Evolutionary conservation across 2,113 vertebrate genomes (phyloP), one percentile per base, ranked within the genome.

Genomic region (Oncorhynchus mykiss): DNA sequence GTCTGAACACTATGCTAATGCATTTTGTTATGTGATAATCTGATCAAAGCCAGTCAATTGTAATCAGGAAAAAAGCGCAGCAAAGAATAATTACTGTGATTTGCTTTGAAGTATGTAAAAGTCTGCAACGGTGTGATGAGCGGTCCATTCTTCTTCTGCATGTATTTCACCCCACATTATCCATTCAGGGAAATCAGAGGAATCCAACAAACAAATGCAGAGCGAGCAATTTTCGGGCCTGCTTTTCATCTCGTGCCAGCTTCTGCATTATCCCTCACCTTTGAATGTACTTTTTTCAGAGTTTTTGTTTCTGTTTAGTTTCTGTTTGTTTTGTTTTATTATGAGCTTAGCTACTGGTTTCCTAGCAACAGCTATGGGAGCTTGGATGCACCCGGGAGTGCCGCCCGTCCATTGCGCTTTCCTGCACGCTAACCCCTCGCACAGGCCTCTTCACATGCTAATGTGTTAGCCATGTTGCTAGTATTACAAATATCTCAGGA

Each of bases 361-460:
- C 90, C 75, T 83, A 89, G 90, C 90, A 89, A 93, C 88, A 49
- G 83, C 81, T 80, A 78, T 77, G 85, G 83, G 82, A 86, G 84
- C 81, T 76, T 65, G 4, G 87, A 9, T 77, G 84, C 67, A 67
- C 88, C 84, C 65, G 78, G 81, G 83, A 86, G 82, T 73, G 77
- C 74, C 27, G 39, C 39, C 0, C 8, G 67, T 86, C 88, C 84
- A 77, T 86, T 76, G 20, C 34, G 3, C 29, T 68, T 67, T 34
- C 54, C 22, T 67, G 29, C 54, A 78, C 48, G 78, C 78, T 79
- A 87, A 86, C 86, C 77, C 31, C 18, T 39, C 18, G 34, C 25
- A 8, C 34, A 22, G 67, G 5, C 34, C 22, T 75, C 62, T 74
- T 75, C 2, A 73, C 74, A 81, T 83, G 82, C 75, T 90, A 85